Conservation (phyloP, 2,888 invertebrate species). For the Brachyopa scutellaris region DNA sequence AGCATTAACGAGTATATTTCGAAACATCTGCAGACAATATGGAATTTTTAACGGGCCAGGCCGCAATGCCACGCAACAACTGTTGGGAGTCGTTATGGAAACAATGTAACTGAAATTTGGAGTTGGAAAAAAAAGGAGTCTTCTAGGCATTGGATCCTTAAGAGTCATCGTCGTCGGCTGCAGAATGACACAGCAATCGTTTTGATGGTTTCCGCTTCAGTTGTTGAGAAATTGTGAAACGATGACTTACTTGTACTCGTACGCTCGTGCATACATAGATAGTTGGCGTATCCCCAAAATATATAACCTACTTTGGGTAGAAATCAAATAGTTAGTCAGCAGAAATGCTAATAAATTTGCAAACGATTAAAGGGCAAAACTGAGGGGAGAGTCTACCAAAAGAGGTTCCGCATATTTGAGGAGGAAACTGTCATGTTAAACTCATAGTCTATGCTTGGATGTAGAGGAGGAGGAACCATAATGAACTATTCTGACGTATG, state of each 20-base stretch:
- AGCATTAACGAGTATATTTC: not conserved
- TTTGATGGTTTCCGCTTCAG: slow-evolving; percentile 59
- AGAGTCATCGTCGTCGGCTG: slow-evolving; percentile 32
- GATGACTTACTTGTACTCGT: no score
- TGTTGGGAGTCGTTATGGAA: slow-evolving; percentile 68
- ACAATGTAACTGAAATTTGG: slow-evolving; percentile 50
- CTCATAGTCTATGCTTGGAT: no score
- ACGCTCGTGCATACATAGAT: not conserved
- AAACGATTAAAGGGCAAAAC: no score
- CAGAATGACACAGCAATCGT: slow-evolving; percentile 62
- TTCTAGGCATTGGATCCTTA: slow-evolving; percentile 7
- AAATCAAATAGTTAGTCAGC: no score
- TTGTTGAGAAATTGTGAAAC: slow-evolving; percentile 38
- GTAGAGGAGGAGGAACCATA: no score
- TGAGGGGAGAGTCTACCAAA: no score
- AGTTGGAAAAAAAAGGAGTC: slow-evolving; percentile 1
- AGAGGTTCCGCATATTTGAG: no score
- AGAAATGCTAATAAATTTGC: no score
- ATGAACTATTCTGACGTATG: no score
- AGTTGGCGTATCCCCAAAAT: no score
- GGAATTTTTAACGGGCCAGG: slow-evolving; percentile 58
- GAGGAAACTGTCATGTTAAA: no score
- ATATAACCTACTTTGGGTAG: no score
- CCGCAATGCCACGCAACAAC: slow-evolving; percentile 65
- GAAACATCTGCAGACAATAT: slow-evolving; percentile 69